Conservation (phyloP, 1,140 invertebrate genomes). For the Adoxophyes honmai region DNA sequence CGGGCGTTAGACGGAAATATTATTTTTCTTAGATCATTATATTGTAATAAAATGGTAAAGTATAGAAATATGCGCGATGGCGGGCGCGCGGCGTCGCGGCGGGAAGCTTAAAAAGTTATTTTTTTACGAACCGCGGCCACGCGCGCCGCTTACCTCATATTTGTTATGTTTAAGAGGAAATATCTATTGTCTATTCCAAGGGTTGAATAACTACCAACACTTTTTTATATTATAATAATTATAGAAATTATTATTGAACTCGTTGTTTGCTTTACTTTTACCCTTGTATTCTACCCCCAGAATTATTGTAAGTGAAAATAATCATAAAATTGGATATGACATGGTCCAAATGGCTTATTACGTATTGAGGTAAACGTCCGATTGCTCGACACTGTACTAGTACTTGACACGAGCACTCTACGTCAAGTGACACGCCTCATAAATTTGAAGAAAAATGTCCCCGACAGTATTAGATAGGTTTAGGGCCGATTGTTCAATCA, state of each 20-base stretch:
- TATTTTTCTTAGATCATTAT: conserved; percentile 77
- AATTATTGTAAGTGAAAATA: too few relatives aligned
- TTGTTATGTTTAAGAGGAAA: conserved; percentile 77
- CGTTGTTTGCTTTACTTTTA: conserved; percentile 40
- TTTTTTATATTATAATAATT: conserved; percentile 78
- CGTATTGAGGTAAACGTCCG: too few relatives aligned
- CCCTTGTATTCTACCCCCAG: conserved; percentile 22
- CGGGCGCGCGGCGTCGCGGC: conserved; percentile 18
- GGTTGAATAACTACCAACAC: conserved; percentile 75
- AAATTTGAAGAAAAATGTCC: too few relatives aligned
- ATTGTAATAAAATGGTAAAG: conserved; percentile 70
- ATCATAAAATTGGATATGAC: too few relatives aligned
- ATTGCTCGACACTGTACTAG: too few relatives aligned
- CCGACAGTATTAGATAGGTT: too few relatives aligned
- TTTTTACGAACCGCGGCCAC: conserved; percentile 56
- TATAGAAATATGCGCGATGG: conserved; percentile 46
- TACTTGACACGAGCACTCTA: too few relatives aligned
- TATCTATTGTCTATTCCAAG: conserved; percentile 75
- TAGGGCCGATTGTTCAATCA: too few relatives aligned
- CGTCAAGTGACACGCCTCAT: too few relatives aligned
- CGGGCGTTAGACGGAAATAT: conserved; percentile 73
- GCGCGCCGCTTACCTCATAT: conserved; percentile 36
- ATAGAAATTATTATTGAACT: conserved; percentile 76
- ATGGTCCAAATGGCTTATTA: too few relatives aligned
- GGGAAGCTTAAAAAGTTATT: conserved; percentile 59